Evolutionary conservation across 2,888 invertebrate genomes (phyloP).

Genomic region (Nomada ruficornis): DNA sequence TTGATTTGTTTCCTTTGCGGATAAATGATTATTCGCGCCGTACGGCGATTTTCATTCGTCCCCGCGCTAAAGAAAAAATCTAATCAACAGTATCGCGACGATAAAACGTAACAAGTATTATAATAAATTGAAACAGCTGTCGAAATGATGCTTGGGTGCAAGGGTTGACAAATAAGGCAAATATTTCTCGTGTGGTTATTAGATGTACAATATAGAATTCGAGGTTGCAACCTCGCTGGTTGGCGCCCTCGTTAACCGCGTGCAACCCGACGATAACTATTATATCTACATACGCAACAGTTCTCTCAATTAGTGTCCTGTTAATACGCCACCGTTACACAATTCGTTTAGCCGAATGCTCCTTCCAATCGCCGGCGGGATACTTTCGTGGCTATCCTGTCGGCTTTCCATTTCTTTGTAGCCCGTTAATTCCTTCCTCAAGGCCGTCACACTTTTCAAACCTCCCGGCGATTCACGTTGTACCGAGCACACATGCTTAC

Average conservation of each 20-base stretch:
- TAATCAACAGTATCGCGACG: too few species aligned
- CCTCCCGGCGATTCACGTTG: constrained; percentile 27
- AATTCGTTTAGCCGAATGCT: constrained; percentile 71
- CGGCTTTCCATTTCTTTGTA: constrained; percentile 67
- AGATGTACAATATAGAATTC: neutral
- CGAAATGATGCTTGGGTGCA: neutral
- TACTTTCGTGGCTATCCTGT: constrained; percentile 56
- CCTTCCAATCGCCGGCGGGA: constrained; percentile 23
- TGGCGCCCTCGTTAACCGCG: constrained; percentile 62
- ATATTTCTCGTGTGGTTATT: neutral
- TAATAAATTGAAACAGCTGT: neutral
- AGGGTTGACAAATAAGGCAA: neutral
- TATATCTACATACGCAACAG: constrained; percentile 70
- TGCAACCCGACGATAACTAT: constrained; percentile 66
- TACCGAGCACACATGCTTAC: constrained; percentile 7
- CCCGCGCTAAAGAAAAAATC: too few species aligned
- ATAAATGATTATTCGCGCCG: too few species aligned
- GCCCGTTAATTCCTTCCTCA: constrained; percentile 61
- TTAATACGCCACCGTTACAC: constrained; percentile 72
- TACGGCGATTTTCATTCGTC: too few species aligned
- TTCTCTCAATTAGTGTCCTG: constrained; percentile 72
- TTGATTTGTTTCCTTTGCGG: too few species aligned
- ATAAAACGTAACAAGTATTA: neutral
- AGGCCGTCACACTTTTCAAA: constrained; percentile 63
- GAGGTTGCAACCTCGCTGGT: neutral